phyloP scores from a whole-genome alignment of 2,113 vertebrate species.

The Pteropus alecto region DNA sequence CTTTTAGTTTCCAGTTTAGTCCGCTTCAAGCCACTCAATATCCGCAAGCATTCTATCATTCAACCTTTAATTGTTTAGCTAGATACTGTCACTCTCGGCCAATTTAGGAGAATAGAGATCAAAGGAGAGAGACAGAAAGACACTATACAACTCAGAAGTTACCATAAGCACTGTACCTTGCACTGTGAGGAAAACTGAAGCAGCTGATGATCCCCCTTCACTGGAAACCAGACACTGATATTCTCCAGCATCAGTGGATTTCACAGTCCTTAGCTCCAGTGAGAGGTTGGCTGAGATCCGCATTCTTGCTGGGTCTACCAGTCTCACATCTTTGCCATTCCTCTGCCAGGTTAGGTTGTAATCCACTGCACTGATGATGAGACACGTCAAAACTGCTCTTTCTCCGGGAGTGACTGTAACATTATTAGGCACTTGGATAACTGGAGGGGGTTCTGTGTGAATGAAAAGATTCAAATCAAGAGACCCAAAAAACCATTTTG shows the following conservation, averaged over 20 bases:
- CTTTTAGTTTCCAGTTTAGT: neutral
- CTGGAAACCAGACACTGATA: conserved; percentile 89
- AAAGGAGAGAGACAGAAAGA: neutral
- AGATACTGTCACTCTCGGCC: neutral
- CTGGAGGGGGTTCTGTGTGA: conserved; percentile 91
- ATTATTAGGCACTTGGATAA: conserved; percentile 86
- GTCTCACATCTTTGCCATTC: conserved; percentile 80
- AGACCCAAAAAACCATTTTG: neutral
- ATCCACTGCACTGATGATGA: conserved; percentile 86
- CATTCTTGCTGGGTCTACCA: conserved; percentile 78
- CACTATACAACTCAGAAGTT: accelerated
- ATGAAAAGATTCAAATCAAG: neutral
- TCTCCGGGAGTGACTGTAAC: conserved; percentile 85
- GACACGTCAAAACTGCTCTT: conserved; percentile 88
- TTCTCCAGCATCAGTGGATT: conserved; percentile 84
- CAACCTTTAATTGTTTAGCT: neutral
- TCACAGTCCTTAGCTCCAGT: conserved; percentile 85
- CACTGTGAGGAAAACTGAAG: conserved; percentile 88
- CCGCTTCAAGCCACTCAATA: neutral
- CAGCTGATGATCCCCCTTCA: conserved; percentile 86
- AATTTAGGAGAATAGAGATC: neutral
- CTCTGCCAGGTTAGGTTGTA: conserved; percentile 95
- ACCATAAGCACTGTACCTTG: conserved; percentile 86
- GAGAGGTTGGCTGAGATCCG: conserved; percentile 87
- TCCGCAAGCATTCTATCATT: neutral